These are phyloP conservation scores for Poecile atricapillus DNA, from an alignment of 2,113 vertebrate genomes.

Conservation along the genomic window DNA sequence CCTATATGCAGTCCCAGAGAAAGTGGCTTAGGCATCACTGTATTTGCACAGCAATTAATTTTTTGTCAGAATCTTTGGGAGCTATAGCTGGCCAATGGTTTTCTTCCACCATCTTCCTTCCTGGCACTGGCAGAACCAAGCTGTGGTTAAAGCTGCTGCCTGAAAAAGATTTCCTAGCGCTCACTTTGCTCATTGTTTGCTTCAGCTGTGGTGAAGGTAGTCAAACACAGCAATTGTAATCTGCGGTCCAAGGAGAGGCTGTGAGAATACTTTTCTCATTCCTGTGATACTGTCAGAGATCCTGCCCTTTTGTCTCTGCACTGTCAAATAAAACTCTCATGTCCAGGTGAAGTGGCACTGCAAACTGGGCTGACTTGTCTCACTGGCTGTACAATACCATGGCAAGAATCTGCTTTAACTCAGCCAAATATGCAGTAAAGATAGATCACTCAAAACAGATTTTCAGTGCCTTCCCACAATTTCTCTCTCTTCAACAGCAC, in stretches of 20 bases:
- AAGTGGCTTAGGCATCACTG: not conserved
- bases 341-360: not conserved
- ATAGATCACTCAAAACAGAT: not conserved
- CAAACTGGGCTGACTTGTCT: not conserved
- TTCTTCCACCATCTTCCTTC: not conserved
- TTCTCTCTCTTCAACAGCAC: not conserved
- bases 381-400: not conserved
- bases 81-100: not conserved
- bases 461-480: not conserved
- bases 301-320: not conserved
- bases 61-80: not conserved
- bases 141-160: not conserved
- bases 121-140: not conserved
- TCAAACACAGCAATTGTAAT: not conserved
- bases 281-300: not conserved
- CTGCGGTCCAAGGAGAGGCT: not conserved
- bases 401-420: not conserved
- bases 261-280: not conserved
- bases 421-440: not conserved
- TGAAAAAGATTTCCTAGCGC: not conserved
- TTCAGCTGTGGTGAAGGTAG: not conserved
- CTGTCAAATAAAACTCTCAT: not conserved
- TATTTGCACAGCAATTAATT: not conserved
- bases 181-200: not conserved
- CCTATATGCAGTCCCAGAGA: not conserved